These are phyloP conservation scores for Ladona fulva DNA, from an alignment of 1,140 invertebrate genomes.

Conservation along the genomic window DNA sequence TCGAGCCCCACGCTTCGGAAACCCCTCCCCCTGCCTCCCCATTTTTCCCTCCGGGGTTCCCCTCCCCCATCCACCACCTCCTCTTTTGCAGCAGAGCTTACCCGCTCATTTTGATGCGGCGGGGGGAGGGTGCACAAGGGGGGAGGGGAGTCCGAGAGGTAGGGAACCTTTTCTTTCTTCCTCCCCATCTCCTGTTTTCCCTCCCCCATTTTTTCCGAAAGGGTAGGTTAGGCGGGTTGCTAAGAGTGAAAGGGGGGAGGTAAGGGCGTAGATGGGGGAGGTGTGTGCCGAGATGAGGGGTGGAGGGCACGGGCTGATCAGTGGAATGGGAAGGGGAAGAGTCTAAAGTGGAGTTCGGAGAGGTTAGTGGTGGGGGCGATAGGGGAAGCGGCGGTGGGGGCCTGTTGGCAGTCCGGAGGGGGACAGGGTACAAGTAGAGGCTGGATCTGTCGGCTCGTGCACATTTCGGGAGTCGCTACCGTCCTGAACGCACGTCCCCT, in stretches of 20 bases:
- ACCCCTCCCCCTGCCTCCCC: background rate
- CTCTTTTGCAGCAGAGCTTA: background rate
- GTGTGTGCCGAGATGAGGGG: background rate
- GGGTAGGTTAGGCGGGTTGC: background rate
- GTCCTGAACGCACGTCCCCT: slow-evolving; percentile 25
- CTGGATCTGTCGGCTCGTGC: slow-evolving; percentile 34
- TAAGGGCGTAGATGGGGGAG: background rate
- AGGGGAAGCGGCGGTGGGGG: slow-evolving; percentile 26
- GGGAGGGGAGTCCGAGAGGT: background rate
- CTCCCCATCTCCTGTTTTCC: background rate
- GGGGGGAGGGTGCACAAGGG: background rate
- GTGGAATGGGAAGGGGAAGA: background rate
- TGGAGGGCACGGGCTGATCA: background rate
- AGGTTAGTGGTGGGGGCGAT: slow-evolving; percentile 31
- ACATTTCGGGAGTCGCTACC: slow-evolving; percentile 41
- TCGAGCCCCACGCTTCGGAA: background rate
- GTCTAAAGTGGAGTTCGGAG: background rate
- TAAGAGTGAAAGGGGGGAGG: background rate
- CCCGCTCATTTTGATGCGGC: background rate
- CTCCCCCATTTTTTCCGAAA: background rate
- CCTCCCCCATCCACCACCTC: background rate
- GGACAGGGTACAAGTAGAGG: slow-evolving; percentile 39
- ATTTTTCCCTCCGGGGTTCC: background rate
- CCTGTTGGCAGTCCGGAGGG: slow-evolving; percentile 20
- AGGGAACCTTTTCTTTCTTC: background rate